phyloP scores from a whole-genome alignment of 2,113 vertebrate genomes.

The Neoarius graeffei region DNA sequence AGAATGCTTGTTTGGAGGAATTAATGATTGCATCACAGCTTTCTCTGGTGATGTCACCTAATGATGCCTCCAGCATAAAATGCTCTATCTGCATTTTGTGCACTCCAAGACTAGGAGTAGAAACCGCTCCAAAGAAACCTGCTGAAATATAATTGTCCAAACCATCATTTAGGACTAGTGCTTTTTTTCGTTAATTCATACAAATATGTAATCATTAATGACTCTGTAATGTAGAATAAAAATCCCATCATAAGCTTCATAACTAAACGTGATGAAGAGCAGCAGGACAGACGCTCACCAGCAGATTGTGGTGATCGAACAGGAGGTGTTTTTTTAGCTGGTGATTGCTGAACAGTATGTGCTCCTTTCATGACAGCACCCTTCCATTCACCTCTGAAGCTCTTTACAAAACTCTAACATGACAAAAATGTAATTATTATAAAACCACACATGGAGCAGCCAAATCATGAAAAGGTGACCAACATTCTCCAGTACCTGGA shows the following conservation, averaged over 20 bases:
- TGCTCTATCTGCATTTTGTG: slow-evolving; percentile 77
- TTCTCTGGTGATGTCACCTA: slow-evolving; percentile 86
- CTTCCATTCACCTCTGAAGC: slow-evolving; percentile 55
- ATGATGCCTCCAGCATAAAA: slow-evolving; percentile 73
- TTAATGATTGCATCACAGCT: slow-evolving; percentile 85
- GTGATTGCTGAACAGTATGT: neutral
- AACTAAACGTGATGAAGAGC: neutral
- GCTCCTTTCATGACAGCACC: slow-evolving; percentile 1
- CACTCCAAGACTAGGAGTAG: slow-evolving; percentile 61
- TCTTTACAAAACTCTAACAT: slow-evolving; percentile 62
- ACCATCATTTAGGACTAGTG: neutral
- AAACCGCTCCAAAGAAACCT: slow-evolving; percentile 55
- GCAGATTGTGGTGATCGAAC: slow-evolving; percentile 47
- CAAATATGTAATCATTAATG: too few species aligned
- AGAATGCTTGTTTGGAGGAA: slow-evolving; percentile 73
- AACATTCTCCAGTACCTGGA: slow-evolving; percentile 39
- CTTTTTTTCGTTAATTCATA: neutral
- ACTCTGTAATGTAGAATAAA: too few species aligned
- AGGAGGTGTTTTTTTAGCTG: neutral
- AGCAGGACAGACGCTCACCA: slow-evolving; percentile 46
- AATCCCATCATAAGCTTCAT: neutral
- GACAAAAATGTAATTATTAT: neutral
- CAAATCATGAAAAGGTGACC: neutral
- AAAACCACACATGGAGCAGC: neutral
- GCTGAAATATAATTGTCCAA: neutral